Evolutionary conservation across 2,888 invertebrate species (phyloP).

Genomic region (Phengaris arion): DNA sequence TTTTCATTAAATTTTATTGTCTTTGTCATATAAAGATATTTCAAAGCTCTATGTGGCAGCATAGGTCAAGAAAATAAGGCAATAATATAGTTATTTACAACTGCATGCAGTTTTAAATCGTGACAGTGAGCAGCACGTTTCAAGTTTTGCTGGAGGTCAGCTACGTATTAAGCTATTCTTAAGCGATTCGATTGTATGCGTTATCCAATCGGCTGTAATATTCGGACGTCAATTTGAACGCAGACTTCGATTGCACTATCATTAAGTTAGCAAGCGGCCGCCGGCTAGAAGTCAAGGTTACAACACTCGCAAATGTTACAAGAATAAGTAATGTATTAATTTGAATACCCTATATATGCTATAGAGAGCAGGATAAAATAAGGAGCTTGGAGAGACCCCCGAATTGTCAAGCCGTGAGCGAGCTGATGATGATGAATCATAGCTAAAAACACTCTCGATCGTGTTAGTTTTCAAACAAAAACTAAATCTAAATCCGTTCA

Average conservation of each 20-base stretch:
- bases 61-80: too few relatives aligned
- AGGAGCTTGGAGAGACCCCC: too few relatives aligned
- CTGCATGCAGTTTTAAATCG: too few relatives aligned
- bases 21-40: not conserved
- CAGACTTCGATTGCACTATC: constrained; percentile 18
- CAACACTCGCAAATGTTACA: not conserved
- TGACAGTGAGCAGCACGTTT: not conserved
- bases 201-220: constrained; percentile 7
- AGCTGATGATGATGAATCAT: too few relatives aligned
- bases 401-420: too few relatives aligned
- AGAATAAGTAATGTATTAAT: not conserved
- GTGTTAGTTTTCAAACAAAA: too few relatives aligned
- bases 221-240: constrained; percentile 10
- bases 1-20: constrained; percentile 2
- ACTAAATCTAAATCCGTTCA: too few relatives aligned
- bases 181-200: not conserved
- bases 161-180: not conserved
- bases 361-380: too few relatives aligned
- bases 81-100: too few relatives aligned
- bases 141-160: not conserved
- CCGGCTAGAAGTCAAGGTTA: constrained; percentile 18
- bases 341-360: not conserved
- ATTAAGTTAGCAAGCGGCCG: not conserved
- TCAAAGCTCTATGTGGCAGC: not conserved
- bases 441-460: too few relatives aligned